Evolutionary conservation across 2,888 invertebrate genomes (phyloP).

Genomic region (Eupithecia pulchellata): DNA sequence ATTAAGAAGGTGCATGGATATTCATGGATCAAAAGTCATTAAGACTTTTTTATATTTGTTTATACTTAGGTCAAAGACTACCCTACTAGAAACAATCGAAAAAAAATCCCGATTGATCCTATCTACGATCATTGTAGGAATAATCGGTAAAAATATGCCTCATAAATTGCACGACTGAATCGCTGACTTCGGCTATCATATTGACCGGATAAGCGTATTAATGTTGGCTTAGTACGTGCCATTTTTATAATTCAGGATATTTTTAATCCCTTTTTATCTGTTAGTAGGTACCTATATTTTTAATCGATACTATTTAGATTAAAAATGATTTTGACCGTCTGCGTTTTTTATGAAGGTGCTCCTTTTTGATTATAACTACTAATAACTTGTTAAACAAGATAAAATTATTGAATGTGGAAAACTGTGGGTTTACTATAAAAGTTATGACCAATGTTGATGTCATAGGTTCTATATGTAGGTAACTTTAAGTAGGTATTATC

Average conservation of each 20-base stretch:
- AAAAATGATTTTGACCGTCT: background rate
- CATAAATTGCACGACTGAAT: background rate
- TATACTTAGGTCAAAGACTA: too few species aligned
- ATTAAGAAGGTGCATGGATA: too few species aligned
- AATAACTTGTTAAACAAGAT: too few species aligned
- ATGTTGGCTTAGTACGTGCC: background rate
- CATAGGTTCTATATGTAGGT: background rate
- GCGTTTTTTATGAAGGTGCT: background rate
- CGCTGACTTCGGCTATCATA: background rate
- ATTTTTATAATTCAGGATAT: background rate
- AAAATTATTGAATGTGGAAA: background rate
- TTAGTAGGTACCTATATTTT: background rate
- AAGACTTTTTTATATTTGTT: too few species aligned
- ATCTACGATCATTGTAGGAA: too few species aligned
- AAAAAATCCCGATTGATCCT: too few species aligned
- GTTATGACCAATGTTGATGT: background rate
- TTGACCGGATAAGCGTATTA: background rate
- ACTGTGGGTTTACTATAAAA: background rate
- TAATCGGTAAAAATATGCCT: too few species aligned
- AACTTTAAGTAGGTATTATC: background rate
- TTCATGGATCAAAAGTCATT: too few species aligned
- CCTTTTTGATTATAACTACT: too few species aligned
- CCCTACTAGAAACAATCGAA: too few species aligned
- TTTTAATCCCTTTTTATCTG: background rate
- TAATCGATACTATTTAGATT: background rate